Evolutionary conservation across 2,797 vertebrate genomes (phyloP), one percentile per base, ranked within the genome.

Genomic region (Gouania willdenowi): DNA sequence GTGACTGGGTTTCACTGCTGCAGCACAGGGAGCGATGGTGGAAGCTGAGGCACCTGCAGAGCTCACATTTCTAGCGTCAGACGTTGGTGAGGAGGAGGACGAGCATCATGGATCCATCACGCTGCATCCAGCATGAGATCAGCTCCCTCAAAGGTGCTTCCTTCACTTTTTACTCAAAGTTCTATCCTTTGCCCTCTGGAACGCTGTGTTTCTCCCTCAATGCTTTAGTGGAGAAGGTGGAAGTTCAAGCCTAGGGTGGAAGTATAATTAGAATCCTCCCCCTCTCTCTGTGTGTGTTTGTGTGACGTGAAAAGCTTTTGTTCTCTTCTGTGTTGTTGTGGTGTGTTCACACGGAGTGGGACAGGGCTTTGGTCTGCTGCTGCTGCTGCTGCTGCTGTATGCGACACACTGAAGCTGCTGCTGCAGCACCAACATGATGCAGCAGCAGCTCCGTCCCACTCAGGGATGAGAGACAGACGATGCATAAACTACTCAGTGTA

Each of bases 91-190:
- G 2, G 32, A 18, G 38, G 19, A n/a, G 26, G 21, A n/a, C 11
- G 2, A 37, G 0, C 8, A 48, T 54, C 68, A 91, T 92, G 91
- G 90, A 93, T 67, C 71, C 82, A 12, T 84, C 77, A 2, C 67
- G 92, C 54, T 92, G 92, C 37, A 94, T 94, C 69, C 92, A 94
- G 83, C 88, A 92, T 0, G 92, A 94, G 84, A 94, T 92, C 87
- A 87, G 79, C 80, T 92, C 91, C 39, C 90, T 92, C 7, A 92
- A 92, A 91, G 91, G 91, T 92, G 88, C 55, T 22, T 24, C 16
- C 52, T 8, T 1, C 1, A 20, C 20, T 31, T 37, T 26, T 15
- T 25, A 5, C 22, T 22, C 5, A 5, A 4, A 4, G 7, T n/a
- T 3, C 8, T 1, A 21, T 20, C 10, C 13, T 1, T 32, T 33